phyloP scores from a whole-genome alignment of 2,113 vertebrate genomes.

The Chloroceryle aenea region DNA sequence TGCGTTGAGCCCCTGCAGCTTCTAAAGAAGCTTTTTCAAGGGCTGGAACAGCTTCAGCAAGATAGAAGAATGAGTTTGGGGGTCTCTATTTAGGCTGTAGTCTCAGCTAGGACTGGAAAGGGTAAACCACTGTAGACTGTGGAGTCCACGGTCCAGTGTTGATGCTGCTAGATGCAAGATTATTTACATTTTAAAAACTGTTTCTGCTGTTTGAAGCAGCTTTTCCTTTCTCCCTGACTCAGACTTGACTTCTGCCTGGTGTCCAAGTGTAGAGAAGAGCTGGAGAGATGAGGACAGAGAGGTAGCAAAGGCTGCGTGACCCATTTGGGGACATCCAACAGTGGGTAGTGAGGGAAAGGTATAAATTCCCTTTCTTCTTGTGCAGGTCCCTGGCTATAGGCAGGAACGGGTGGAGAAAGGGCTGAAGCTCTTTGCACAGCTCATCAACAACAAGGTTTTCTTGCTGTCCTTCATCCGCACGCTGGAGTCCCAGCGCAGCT shows the following conservation, averaged over 20 bases:
- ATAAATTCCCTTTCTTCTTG: neutral
- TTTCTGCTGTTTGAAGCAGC: neutral
- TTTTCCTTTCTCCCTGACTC: neutral
- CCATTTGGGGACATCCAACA: neutral
- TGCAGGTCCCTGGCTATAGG: slow-evolving; percentile 93
- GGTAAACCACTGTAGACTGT: neutral
- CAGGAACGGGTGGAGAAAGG: slow-evolving; percentile 97
- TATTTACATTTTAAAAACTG: neutral
- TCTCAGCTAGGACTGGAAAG: neutral
- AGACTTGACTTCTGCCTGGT: neutral
- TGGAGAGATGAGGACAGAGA: neutral
- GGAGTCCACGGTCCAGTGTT: neutral
- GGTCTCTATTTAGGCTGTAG: neutral
- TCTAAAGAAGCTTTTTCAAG: neutral
- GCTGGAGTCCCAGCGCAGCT: slow-evolving; percentile 93
- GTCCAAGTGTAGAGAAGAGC: neutral
- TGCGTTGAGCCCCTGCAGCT: neutral
- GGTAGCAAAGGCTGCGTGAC: neutral
- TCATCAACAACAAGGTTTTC: slow-evolving; percentile 98
- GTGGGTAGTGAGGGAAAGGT: accelerated
- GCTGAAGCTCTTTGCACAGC: slow-evolving; percentile 94
- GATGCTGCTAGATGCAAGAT: neutral
- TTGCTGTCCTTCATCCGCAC: slow-evolving; percentile 96
- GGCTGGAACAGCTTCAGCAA: neutral
- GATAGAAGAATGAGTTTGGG: neutral